These are phyloP conservation scores for Corythaeola cristata DNA, from an alignment of 2,113 vertebrate genomes.

Conservation along the genomic window DNA sequence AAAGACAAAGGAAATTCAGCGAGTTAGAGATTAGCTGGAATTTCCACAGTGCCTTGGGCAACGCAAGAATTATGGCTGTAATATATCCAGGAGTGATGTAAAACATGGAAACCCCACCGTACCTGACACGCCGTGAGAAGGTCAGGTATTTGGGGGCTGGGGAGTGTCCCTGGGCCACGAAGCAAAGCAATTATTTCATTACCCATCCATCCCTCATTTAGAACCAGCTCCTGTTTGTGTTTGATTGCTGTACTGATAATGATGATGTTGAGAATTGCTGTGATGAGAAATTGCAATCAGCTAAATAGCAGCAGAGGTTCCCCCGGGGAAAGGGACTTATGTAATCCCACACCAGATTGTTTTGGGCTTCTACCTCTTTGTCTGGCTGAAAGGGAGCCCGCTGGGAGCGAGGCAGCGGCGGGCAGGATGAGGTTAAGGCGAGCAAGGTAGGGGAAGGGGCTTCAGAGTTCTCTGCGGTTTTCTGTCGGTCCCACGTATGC, in stretches of 20 bases:
- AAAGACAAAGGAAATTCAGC: neutral
- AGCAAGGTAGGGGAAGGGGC: accelerated
- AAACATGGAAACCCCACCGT: neutral
- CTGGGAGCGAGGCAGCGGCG: accelerated
- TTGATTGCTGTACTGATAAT: slow-evolving; percentile 68
- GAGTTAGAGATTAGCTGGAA: neutral
- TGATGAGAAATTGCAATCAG: slow-evolving; percentile 72
- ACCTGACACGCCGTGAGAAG: neutral
- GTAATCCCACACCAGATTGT: neutral
- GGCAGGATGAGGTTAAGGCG: neutral
- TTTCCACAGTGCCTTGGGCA: neutral
- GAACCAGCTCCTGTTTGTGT: slow-evolving; percentile 69
- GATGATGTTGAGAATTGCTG: slow-evolving; percentile 69
- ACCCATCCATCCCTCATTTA: slow-evolving; percentile 58
- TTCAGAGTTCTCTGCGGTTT: accelerated
- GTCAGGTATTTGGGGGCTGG: slow-evolving; percentile 52
- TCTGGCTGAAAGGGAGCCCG: neutral
- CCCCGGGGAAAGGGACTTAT: slow-evolving; percentile 24
- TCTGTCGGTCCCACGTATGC: accelerated
- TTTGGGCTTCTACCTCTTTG: slow-evolving; percentile 42
- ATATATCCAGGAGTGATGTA: neutral
- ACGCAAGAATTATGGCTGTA: neutral
- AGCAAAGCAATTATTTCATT: slow-evolving; percentile 69
- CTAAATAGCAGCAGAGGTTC: slow-evolving; percentile 61
- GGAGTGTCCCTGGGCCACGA: slow-evolving; percentile 31